These are phyloP conservation scores for Aspidapion aeneum DNA, from an alignment of 2,888 invertebrate species.

Conservation along the genomic window DNA sequence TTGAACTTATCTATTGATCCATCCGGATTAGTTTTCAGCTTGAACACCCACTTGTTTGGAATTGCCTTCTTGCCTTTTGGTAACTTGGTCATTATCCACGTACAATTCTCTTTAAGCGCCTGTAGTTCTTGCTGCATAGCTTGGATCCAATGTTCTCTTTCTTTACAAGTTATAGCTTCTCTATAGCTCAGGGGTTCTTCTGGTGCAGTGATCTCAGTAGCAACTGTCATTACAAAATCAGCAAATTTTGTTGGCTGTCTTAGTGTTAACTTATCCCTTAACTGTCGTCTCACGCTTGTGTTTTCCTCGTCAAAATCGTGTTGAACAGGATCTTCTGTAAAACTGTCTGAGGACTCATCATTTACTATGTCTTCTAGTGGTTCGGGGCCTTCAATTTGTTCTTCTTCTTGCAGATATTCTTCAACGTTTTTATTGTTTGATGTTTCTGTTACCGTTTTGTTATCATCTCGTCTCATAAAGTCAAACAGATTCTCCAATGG, in stretches of 20 bases:
- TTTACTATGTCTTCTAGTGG: neutral
- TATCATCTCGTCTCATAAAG: neutral
- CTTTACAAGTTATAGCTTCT: neutral
- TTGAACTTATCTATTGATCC: neutral
- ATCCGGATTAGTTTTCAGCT: neutral
- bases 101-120: neutral
- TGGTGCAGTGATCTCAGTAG: neutral
- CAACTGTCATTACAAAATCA: neutral
- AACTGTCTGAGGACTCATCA: too few relatives aligned
- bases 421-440: neutral
- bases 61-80: neutral
- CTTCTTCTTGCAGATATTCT: neutral
- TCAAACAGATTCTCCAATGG: too few relatives aligned
- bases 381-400: neutral
- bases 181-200: neutral
- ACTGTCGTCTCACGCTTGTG: neutral
- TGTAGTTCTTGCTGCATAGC: neutral
- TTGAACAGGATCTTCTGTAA: neutral
- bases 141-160: neutral
- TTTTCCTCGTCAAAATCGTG: neutral
- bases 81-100: conserved; percentile 8
- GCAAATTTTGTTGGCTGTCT: neutral
- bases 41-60: neutral
- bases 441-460: neutral
- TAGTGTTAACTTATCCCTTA: neutral